phyloP scores from a whole-genome alignment of 2,888 invertebrate species.

The Leuctra nigra region DNA sequence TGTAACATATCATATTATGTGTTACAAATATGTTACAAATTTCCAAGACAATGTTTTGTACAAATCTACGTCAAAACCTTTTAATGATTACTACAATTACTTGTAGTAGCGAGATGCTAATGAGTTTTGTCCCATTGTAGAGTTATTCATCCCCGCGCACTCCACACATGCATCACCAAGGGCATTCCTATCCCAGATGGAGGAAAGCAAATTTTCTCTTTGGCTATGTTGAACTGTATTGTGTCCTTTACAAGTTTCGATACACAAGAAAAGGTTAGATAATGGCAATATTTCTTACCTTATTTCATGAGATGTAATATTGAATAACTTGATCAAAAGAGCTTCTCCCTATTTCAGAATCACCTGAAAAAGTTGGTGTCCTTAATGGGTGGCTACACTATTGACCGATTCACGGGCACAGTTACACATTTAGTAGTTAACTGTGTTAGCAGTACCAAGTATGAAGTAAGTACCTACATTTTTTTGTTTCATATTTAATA shows the following conservation, averaged over 20 bases:
- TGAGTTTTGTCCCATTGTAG: constrained; percentile 45
- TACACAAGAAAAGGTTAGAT: constrained; percentile 13
- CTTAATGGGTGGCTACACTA: constrained; percentile 48
- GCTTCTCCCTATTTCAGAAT: constrained; percentile 40
- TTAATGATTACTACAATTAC: no score
- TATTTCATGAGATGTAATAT: background rate
- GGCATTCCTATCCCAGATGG: constrained; percentile 67
- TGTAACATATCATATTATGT: no score
- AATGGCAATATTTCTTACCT: no score
- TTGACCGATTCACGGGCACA: constrained; percentile 47
- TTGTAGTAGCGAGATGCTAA: background rate
- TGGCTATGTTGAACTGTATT: constrained; percentile 69
- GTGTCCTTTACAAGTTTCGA: constrained; percentile 55
- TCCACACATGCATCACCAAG: constrained; percentile 65
- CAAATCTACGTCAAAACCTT: no score
- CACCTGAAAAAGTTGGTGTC: constrained; percentile 55
- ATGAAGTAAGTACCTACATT: constrained; percentile 47
- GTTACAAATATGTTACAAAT: no score
- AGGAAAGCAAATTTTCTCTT: constrained; percentile 68
- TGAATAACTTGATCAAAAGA: no score
- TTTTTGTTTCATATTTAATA: no score
- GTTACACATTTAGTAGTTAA: constrained; percentile 79
- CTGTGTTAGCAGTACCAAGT: constrained; percentile 68
- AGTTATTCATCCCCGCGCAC: constrained; percentile 74
- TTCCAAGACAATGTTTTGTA: no score